phyloP scores from a whole-genome alignment of 2,888 invertebrate species.

The Isotomurus palustris region DNA sequence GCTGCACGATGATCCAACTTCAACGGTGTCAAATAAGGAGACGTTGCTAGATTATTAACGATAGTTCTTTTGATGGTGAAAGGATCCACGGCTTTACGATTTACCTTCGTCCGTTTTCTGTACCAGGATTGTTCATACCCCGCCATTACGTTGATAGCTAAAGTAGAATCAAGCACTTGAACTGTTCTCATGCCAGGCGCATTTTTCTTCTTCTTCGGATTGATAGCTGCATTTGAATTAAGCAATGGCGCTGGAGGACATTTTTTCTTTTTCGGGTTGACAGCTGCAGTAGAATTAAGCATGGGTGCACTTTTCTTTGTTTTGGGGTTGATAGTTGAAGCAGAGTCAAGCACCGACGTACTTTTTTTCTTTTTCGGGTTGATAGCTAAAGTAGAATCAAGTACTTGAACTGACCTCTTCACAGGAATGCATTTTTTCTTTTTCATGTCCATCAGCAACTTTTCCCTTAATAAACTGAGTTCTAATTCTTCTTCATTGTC shows the following conservation, averaged over 20 bases:
- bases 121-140: no score
- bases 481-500: slow-evolving; percentile 10
- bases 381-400: neutral
- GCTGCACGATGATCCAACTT: neutral
- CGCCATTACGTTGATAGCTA: no score
- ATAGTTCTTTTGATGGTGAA: neutral
- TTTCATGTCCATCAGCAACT: slow-evolving; percentile 4
- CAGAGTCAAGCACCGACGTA: no score
- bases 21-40: neutral
- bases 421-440: neutral
- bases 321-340: no score
- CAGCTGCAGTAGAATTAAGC: no score
- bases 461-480: neutral
- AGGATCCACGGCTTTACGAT: neutral
- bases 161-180: neutral
- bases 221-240: no score
- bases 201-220: neutral
- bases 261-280: no score
- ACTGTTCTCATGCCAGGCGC: neutral
- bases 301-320: no score
- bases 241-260: no score
- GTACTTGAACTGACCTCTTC: neutral
- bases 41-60: neutral
- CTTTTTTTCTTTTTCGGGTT: no score
- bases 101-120: neutral